phyloP scores from a whole-genome alignment of 1,140 invertebrate species.

The Drosophila insularis region DNA sequence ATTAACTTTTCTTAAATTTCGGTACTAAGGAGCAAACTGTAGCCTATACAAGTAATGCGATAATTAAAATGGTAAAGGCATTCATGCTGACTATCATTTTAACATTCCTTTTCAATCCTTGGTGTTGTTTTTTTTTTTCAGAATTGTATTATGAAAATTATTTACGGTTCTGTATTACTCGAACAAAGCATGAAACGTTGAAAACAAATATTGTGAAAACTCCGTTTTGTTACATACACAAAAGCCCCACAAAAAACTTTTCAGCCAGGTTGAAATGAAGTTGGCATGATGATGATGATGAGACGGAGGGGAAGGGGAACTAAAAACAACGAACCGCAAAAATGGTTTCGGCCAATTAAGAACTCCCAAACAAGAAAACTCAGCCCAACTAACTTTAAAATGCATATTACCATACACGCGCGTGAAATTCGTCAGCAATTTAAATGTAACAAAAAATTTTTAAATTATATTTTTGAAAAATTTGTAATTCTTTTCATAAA shows the following conservation, averaged over 20 bases:
- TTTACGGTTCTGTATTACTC: too few species aligned
- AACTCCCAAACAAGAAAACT: constrained; percentile 3
- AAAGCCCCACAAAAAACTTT: constrained; percentile 2
- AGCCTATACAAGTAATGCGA: too few species aligned
- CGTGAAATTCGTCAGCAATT: constrained; percentile 31
- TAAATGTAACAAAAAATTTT: not conserved
- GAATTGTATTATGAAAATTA: too few species aligned
- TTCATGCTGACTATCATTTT: too few species aligned
- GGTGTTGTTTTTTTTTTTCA: too few species aligned
- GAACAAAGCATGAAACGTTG: too few species aligned
- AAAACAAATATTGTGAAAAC: too few species aligned
- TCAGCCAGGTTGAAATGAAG: not conserved
- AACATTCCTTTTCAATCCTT: too few species aligned
- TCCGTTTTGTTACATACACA: not conserved
- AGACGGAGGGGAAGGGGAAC: not conserved
- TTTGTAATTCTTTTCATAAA: not conserved
- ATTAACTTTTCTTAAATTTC: too few species aligned
- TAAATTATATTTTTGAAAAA: not conserved
- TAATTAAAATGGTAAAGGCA: too few species aligned
- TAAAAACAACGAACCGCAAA: constrained; percentile 1
- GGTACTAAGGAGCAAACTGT: too few species aligned
- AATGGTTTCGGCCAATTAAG: constrained; percentile 9
- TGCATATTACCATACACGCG: not conserved
- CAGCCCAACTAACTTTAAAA: constrained; percentile 7
- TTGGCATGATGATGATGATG: not conserved